Base-by-base conservation (phyloP, 2,888 invertebrate species). In the Eupithecia inturbata region DNA sequence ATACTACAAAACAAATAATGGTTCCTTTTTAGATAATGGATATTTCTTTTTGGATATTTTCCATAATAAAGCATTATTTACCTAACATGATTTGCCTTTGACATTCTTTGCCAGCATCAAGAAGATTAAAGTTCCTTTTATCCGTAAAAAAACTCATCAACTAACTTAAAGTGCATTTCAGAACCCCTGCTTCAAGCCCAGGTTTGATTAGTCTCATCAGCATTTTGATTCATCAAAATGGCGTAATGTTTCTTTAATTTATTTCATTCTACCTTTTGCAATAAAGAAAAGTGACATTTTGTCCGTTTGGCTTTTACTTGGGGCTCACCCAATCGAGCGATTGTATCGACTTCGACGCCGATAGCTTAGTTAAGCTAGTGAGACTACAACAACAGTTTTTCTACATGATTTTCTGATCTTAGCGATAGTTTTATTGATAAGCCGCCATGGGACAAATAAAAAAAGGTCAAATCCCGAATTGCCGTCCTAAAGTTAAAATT, bases 221-320 rank as follows among this genome's bases (percentile, higher is more conserved):
- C 41, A 45, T 76, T 77, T 80, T 80, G 72, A 79, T 78, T 77
- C 75, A 66, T 77, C 73, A 80, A 80, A 79, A 79, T 62, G 73
- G 77, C 76, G 78, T 74, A 39, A 49, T 73, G 64, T 73, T 63
- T 64, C 68, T 64, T 71, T 71, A 10, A 60, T n/a, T 68, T 74
- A 57, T 77, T 77, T 72, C 68, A 76, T 64, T 31, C 22, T 64
- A 12, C 19, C 14, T 22, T 33, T 3, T 22, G 9, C 36, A 33
- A n/a, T 62, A 31, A 12, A 22, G 19, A 33, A 36, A 36, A 10
- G 36, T 64, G 36, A n/a, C 0, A 36, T 2, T 64, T 10, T 31
- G 62, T 62, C 28, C 31, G 31, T 62, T 19, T 31, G 19, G 3
- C 9, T 62, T 62, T 62, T 31, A 31, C 19, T 60, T n/a, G 7